These are phyloP conservation scores for Aphrocallistes beatrix DNA, from an alignment of 37 sponge, comb jelly and placozoan species.

Conservation along the genomic window DNA sequence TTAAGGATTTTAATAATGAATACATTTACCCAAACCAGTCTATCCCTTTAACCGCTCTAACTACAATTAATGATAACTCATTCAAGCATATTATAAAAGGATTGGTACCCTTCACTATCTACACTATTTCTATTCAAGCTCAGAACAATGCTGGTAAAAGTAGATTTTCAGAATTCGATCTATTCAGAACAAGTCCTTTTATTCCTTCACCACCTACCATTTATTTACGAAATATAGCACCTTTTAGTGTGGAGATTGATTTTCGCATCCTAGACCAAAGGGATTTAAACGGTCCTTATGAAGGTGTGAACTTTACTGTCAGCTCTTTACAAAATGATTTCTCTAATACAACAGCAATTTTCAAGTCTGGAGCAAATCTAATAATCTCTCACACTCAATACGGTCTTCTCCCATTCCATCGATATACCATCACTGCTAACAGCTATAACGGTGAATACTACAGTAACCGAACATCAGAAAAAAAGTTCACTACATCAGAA, in stretches of 20 bases:
- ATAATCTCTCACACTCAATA: background rate
- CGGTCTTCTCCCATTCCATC: background rate
- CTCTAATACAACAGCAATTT: background rate
- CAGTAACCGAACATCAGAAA: background rate
- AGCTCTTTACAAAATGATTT: background rate
- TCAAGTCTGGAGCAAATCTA: background rate
- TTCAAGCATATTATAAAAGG: background rate
- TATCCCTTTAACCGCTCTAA: background rate
- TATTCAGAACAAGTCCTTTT: background rate
- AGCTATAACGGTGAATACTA: background rate
- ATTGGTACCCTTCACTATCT: background rate
- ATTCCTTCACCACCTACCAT: background rate
- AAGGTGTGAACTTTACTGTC: background rate
- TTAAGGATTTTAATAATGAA: background rate
- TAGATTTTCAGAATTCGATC: background rate
- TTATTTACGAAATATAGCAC: background rate
- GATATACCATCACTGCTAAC: background rate
- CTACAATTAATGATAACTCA: background rate
- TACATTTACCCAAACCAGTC: background rate
- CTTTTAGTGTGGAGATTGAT: background rate
- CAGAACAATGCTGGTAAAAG: background rate
- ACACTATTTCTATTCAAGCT: background rate
- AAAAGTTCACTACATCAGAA: background rate
- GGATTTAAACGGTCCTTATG: background rate
- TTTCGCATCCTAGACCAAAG: background rate